phyloP scores from a whole-genome alignment of 2,888 invertebrate species.

The Hydraecia micacea region DNA sequence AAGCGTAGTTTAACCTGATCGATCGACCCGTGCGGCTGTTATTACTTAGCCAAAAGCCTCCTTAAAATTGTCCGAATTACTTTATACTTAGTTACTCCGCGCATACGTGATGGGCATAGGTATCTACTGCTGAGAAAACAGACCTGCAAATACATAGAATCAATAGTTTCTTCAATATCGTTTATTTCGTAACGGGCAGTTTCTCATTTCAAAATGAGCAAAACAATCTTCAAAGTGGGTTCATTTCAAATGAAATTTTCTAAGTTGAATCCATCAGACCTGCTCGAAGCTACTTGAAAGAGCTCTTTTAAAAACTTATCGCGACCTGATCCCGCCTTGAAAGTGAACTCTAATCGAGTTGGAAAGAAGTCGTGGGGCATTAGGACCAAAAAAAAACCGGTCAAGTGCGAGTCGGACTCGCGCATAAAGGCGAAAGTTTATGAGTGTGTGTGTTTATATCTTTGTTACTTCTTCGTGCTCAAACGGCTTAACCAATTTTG shows the following conservation, averaged over 20 bases:
- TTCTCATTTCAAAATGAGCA: constrained; percentile 14
- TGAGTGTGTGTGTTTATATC: no score
- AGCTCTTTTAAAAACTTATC: constrained; percentile 52
- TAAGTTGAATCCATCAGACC: constrained; percentile 35
- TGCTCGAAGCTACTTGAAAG: constrained; percentile 29
- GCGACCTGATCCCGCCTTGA: constrained; percentile 48
- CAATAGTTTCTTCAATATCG: background rate
- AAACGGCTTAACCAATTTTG: no score
- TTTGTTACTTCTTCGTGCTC: no score
- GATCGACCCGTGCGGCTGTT: no score
- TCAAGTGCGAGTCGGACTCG: no score
- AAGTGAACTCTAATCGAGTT: constrained; percentile 24
- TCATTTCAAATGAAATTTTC: constrained; percentile 40
- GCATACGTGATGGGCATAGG: background rate
- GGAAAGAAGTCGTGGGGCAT: background rate
- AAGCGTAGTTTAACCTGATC: no score
- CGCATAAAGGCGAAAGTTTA: no score
- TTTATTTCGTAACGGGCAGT: background rate
- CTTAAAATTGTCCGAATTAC: no score
- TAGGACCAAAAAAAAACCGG: background rate
- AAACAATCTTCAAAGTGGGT: constrained; percentile 29
- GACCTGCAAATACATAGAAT: background rate
- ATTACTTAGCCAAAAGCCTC: no score
- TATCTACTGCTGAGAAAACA: background rate
- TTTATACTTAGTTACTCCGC: no score